Evolutionary conservation across 2,113 vertebrate species (phyloP), one percentile per base, ranked within the genome.

Genomic region (Seriola quinqueradiata): DNA sequence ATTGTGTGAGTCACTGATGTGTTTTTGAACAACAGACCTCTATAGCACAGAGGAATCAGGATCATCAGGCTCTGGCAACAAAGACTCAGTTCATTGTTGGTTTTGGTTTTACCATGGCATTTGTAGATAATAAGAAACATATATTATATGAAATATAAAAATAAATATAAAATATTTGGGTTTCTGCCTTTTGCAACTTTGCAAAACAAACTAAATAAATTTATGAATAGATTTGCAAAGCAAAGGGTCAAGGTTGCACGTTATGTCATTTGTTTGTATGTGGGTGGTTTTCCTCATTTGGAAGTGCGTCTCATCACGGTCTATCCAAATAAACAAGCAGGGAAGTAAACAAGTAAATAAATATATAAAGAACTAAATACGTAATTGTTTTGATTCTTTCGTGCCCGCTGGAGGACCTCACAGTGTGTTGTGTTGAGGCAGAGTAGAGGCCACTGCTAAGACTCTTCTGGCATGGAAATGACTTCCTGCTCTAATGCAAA

Each of bases 401-500:
- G 2, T 85, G 70, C 38, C 58, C 61, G 67, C 71, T 5, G 25
- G 1, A 77, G 67, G 67, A 82, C 58, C 34, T 60, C 28, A 16
- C 55, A 46, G 58, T 21, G 75, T 61, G 75, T 12, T 63, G 68
- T 8, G 67, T 28, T n/a, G 60, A 63, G 21, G n/a, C 25, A 16
- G 66, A 64, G 17, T 8, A n/a, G 52, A 38, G 60, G 84, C 66
- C 67, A 87, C 48, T 48, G 68, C 77, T 77, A 79, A 88, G 70
- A 87, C 72, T 72, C 77, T 34, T 64, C 61, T 72, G 77, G 88
- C 90, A 87, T 61, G 60, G 57, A 86, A 91, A 85, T 73, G 48
- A 84, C 80, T 88, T 83, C 78, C 74, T 81, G 58, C 64, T 91
- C 79, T 42, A 50, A 91, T 90, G 87, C 75, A 93, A 92, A 94